These are phyloP conservation scores for Cettia cetti DNA, from an alignment of 2,113 vertebrate genomes.

Conservation along the genomic window DNA sequence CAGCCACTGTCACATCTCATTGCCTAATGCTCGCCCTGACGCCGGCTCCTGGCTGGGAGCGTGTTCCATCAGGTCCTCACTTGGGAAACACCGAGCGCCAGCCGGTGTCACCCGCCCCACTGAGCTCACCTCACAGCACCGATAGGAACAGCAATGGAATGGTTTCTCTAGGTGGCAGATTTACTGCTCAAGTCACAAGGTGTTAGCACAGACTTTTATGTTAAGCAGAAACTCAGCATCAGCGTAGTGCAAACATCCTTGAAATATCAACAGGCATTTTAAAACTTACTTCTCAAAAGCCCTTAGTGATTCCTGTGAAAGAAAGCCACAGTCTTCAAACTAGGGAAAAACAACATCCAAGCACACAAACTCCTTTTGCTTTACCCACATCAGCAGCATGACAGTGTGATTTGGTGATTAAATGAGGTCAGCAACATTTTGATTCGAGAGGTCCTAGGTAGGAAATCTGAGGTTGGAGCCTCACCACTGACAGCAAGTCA, in stretches of 20 bases:
- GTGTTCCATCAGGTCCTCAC: not conserved
- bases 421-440: not conserved
- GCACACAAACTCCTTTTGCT: not conserved
- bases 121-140: not conserved
- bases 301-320: not conserved
- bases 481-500: not conserved
- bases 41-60: not conserved
- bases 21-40: not conserved
- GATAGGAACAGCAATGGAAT: not conserved
- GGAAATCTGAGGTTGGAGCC: not conserved
- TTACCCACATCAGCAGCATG: not conserved
- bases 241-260: not conserved
- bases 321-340: not conserved
- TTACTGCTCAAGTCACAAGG: not conserved
- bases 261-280: not conserved
- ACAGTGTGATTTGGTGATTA: not conserved
- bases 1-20: not conserved
- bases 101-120: not conserved
- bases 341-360: not conserved
- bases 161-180: not conserved
- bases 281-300: not conserved
- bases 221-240: not conserved
- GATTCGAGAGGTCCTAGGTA: not conserved
- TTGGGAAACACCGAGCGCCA: not conserved
- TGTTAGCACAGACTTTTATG: not conserved